Evolutionary conservation across 2,113 vertebrate genomes (phyloP).

Genomic region (Sinocyclocheilus rhinocerous): DNA sequence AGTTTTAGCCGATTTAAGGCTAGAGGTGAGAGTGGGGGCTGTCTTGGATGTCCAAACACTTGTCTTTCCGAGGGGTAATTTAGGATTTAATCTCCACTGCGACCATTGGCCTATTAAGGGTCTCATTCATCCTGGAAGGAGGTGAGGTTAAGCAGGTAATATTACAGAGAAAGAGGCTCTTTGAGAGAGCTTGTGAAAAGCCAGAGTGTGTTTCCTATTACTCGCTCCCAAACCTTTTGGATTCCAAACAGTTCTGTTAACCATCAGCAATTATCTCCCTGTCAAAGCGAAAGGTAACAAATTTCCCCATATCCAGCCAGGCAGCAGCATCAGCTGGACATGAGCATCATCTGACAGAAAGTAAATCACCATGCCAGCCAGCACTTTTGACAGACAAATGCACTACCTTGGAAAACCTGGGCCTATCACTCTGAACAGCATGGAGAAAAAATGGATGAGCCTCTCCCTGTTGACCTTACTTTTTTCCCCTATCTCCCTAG

Average conservation of each 20-base stretch:
- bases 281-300: slow-evolving; percentile 99
- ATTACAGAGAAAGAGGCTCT: slow-evolving; percentile 41
- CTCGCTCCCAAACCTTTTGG: slow-evolving; percentile 75
- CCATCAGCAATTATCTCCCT: slow-evolving; percentile 99
- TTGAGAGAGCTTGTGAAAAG: slow-evolving; percentile 26
- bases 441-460: slow-evolving; percentile 69
- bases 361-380: slow-evolving; percentile 97
- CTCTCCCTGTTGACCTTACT: slow-evolving; percentile 85
- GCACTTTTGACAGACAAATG: slow-evolving; percentile 99
- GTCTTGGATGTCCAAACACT: slow-evolving; percentile 49
- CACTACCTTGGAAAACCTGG: slow-evolving; percentile 93
- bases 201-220: slow-evolving; percentile 70
- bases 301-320: slow-evolving; percentile 99
- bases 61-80: slow-evolving; percentile 49
- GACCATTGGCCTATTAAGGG: slow-evolving; percentile 47
- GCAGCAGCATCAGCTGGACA: slow-evolving; percentile 98
- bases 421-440: slow-evolving; percentile 87
- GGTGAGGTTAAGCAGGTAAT: slow-evolving; percentile 40
- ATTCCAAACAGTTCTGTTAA: slow-evolving; percentile 99
- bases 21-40: slow-evolving; percentile 58
- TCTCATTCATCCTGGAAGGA: slow-evolving; percentile 46
- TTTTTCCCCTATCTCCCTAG: slow-evolving; percentile 42
- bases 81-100: slow-evolving; percentile 48
- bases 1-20: slow-evolving; percentile 64
- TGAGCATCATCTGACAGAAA: slow-evolving; percentile 94